phyloP scores from a whole-genome alignment of 2,888 invertebrate species.

The Coenonympha arcania region DNA sequence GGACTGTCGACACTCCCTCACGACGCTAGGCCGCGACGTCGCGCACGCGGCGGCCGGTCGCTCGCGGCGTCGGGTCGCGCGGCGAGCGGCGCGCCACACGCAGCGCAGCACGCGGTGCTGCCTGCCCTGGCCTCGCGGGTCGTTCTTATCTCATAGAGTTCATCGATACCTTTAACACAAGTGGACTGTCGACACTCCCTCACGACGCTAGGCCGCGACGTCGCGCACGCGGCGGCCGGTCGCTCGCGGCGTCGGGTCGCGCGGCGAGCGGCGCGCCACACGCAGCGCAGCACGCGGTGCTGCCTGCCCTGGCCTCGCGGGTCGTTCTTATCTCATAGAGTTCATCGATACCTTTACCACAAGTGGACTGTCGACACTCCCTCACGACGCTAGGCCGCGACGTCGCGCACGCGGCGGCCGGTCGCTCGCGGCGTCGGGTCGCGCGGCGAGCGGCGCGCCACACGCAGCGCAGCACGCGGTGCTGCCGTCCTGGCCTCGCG shows the following conservation, averaged over 20 bases:
- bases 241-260: constrained; percentile 75
- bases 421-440: constrained; percentile 78
- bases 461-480: constrained; percentile 91
- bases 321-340: too few relatives aligned
- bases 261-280: constrained; percentile 81
- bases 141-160: too few relatives aligned
- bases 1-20: constrained; percentile 38
- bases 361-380: constrained; percentile 5
- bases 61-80: constrained; percentile 74
- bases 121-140: too few relatives aligned
- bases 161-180: constrained; percentile 17
- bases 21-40: constrained; percentile 81
- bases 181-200: constrained; percentile 5
- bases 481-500: constrained; percentile 86
- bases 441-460: constrained; percentile 79
- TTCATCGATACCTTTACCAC: constrained; percentile 16
- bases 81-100: constrained; percentile 83
- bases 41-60: constrained; percentile 91
- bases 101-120: constrained; percentile 92
- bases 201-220: constrained; percentile 82
- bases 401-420: constrained; percentile 89
- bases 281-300: constrained; percentile 91
- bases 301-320: constrained; percentile 86
- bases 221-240: constrained; percentile 91
- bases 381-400: constrained; percentile 81